Evolutionary conservation across 1,140 invertebrate species (phyloP), one percentile per base, ranked within the genome.

Genomic region (Drosophila rhopaloa): DNA sequence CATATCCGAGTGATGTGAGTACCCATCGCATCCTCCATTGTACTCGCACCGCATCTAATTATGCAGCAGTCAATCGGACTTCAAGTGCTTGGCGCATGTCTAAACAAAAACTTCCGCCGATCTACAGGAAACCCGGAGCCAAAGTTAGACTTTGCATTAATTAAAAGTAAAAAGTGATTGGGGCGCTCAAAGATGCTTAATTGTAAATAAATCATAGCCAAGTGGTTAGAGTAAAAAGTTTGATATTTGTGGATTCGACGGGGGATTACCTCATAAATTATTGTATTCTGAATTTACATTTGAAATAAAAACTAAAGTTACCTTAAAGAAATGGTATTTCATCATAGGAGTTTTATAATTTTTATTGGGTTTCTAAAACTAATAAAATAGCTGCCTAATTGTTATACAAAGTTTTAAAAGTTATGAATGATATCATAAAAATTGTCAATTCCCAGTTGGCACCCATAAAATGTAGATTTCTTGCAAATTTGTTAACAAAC

Each of bases 71-170:
- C 41, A 55, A 44, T 40, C 62, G 54, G 58, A 79, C 65, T 27
- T 85, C 79, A 76, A 88, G 76, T 88, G 68, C 62, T 73, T 72
- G 61, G 44, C 61, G 56, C 76, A 59, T 80, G 81, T 78, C 83
- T 70, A 72, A 86, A 68, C 72, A 76, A 53, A 82, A 78, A 60
- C 83, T 86, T 86, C 82, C 82, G 82, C 62, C 67, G 73, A 84
- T 78, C 54, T 60, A 82, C 83, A 88, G 83, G 83, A 86, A 86
- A 83, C 83, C 62, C 68, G 65, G 60, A 70, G 70, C 43, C 46
- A 60, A 35, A 70, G 61, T 46, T 32, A 71, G 53, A 70, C 24
- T 89, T 74, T 73, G 83, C 66, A 88, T 88, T 77, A 79, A 88
- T 88, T 88, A 80, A 41, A 79, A 63, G 55, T 55, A 75, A 65